A percentile compares a stretch with the other conserved stretches of the same genome.
Conservation (phyloP, 1,140 invertebrate genomes). For the Temnothorax nylanderi region DNA sequence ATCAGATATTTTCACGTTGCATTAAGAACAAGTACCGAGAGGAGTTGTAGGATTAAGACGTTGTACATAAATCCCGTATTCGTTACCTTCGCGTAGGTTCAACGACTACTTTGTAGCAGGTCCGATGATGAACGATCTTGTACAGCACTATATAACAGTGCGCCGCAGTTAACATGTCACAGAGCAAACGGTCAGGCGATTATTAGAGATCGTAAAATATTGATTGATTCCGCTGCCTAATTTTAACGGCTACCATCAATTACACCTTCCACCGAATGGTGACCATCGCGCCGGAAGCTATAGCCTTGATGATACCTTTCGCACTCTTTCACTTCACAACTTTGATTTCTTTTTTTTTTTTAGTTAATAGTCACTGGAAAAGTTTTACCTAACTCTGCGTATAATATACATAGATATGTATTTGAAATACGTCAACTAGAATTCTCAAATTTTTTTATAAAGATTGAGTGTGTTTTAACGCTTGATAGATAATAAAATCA, state of each 20-base stretch:
- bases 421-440: background rate
- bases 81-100: constrained; percentile 5
- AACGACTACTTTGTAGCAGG: constrained; percentile 28
- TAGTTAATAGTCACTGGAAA: background rate
- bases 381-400: background rate
- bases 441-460: background rate
- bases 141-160: constrained; percentile 50
- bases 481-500: background rate
- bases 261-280: constrained; percentile 32
- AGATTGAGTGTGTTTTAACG: background rate
- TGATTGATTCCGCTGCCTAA: constrained; percentile 75
- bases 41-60: constrained; percentile 61
- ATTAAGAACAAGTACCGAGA: background rate
- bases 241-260: constrained; percentile 72
- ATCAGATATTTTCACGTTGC: background rate
- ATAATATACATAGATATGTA: background rate
- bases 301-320: constrained; percentile 49
- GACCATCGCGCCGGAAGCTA: constrained; percentile 45
- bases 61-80: constrained; percentile 59
- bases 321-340: background rate
- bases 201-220: constrained; percentile 78
- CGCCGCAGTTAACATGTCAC: constrained; percentile 62
- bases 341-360: background rate
- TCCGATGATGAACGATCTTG: constrained; percentile 63
- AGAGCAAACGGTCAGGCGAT: constrained; percentile 60